Base-by-base conservation (phyloP, 2,888 invertebrate species). In the Ormia ochracea region DNA sequence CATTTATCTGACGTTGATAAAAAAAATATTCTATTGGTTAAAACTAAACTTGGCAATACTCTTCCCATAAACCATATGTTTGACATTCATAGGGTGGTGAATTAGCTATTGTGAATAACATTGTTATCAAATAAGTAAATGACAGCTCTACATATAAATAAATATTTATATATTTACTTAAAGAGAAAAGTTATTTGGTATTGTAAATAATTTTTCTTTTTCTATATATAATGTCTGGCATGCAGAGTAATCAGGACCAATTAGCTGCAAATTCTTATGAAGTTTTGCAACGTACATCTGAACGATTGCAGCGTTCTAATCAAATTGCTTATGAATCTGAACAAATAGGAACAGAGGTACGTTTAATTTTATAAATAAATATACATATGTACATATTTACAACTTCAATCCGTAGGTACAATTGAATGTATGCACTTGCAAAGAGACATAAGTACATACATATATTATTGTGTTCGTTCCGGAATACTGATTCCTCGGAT, bases 281-380 rank as follows among this genome's bases (percentile, higher is more conserved):
- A 80, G 85, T 85, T 3, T 82, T 89, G 0, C 85, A 89, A 26
- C 83, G 93, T 59, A 92, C 94, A 0, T 91, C 92, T 0, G 91
- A 92, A 75, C 93, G 93, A 82, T 90, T 94, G 9, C 91, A 92
- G 1, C 91, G 95, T 68, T 94, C 95, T 0, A 93, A 94, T 82
- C 93, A 92, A 85, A 91, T 95, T 52, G 94, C 96, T 0, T 91
- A 93, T 3, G 96, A 96, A 90, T 95, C 95, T 0, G 96, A 96
- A 89, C 92, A 92, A 84, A 92, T 96, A 82, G 96, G 95, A 5
- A 92, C 93, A 0, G 94, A 93, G 86, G 90, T 89, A 43, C 45
- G 56, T 26, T 4, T n/a, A n/a, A n/a, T n/a, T n/a, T n/a, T n/a
- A 28, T 28, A 52, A 26, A 52, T 5, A 52, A 1, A 31, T 31